Conservation (phyloP, 2,888 invertebrate species). For the Temnothorax rugatulus region DNA sequence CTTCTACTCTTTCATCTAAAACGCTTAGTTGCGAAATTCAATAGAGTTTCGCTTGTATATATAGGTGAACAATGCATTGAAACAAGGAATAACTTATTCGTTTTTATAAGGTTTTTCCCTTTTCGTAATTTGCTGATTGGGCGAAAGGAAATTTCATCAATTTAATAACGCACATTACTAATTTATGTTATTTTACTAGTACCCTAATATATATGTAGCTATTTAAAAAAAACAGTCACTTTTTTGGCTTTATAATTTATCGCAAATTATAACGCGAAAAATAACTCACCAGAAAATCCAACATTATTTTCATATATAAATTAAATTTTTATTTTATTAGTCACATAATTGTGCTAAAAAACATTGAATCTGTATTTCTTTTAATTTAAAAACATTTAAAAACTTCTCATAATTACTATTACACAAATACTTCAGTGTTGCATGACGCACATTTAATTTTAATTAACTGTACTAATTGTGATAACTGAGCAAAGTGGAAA, state of each 20-base stretch:
- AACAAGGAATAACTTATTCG: not conserved
- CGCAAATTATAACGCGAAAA: not conserved
- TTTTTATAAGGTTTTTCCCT: not conserved
- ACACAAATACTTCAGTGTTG: not conserved
- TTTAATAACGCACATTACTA: not conserved
- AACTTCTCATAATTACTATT: not conserved
- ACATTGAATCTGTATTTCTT: not conserved
- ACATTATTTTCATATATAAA: slow-evolving; percentile 8
- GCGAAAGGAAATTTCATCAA: not conserved
- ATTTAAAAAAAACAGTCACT: not conserved
- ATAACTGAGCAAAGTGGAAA: not conserved
- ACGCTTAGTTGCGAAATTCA: slow-evolving; percentile 10
- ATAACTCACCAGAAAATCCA: not conserved
- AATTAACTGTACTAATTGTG: not conserved
- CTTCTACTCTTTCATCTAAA: slow-evolving; percentile 19
- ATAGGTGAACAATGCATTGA: not conserved
- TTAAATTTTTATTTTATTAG: slow-evolving; percentile 4
- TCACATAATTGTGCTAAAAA: not conserved
- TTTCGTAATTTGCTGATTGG: not conserved
- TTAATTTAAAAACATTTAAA: not conserved
- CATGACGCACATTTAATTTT: not conserved
- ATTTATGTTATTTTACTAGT: not conserved
- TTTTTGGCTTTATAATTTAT: slow-evolving; percentile 5
- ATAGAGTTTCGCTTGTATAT: not conserved
- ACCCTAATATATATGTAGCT: not conserved